Percentiles rank a stretch among this genome's conserved stretches.
Evolutionary conservation across 2,797 vertebrate genomes (phyloP).

Genomic region (Lateolabrax maculatus): DNA sequence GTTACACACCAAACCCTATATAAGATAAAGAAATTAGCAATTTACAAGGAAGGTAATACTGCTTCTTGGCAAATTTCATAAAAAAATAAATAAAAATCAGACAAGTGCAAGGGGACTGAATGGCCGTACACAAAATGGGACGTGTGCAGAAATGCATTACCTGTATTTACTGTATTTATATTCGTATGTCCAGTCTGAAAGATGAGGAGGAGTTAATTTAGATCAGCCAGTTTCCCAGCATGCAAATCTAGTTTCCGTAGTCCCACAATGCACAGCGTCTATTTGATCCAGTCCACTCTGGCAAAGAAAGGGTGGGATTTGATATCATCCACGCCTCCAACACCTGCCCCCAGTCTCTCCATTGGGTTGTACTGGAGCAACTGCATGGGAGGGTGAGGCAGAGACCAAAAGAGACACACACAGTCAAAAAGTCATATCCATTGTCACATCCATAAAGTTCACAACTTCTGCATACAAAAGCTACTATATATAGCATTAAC

Average conservation of each 20-base stretch:
- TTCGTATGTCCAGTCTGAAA: slow-evolving; percentile 25
- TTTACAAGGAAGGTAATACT: slow-evolving; percentile 39
- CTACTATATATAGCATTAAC: background rate
- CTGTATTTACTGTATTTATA: slow-evolving; percentile 32
- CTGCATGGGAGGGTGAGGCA: slow-evolving; percentile 74
- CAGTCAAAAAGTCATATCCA: too few relatives aligned
- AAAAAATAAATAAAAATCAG: slow-evolving; percentile 9
- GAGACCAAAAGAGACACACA: slow-evolving; percentile 5
- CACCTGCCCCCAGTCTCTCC: slow-evolving; percentile 95
- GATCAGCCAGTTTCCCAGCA: slow-evolving; percentile 30
- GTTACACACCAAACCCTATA: slow-evolving; percentile 36
- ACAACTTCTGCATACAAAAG: background rate
- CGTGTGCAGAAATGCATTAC: slow-evolving; percentile 35
- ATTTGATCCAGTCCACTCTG: slow-evolving; percentile 91
- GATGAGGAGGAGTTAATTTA: slow-evolving; percentile 11
- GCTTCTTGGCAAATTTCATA: slow-evolving; percentile 52
- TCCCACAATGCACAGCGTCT: slow-evolving; percentile 58
- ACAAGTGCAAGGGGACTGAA: background rate
- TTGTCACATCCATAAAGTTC: too few relatives aligned
- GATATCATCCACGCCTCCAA: slow-evolving; percentile 95
- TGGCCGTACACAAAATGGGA: background rate
- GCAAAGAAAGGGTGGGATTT: slow-evolving; percentile 98
- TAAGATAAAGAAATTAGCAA: slow-evolving; percentile 29
- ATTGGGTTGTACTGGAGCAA: slow-evolving; percentile 96
- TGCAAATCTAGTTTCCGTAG: slow-evolving; percentile 35